Evolutionary conservation across 2,113 vertebrate genomes (phyloP).

Genomic region (Vidua macroura): DNA sequence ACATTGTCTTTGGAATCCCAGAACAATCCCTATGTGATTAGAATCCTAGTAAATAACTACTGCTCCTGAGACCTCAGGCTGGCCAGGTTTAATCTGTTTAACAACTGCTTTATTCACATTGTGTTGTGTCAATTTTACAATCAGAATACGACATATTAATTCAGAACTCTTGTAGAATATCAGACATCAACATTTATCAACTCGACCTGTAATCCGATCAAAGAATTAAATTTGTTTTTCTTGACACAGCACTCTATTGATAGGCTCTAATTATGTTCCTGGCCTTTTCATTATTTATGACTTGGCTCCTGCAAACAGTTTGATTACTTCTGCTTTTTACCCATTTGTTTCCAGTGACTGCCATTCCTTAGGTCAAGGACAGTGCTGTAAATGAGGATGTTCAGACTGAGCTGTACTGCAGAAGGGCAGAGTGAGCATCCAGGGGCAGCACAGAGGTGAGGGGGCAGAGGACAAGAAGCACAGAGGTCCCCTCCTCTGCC

Average conservation of each 20-base stretch:
- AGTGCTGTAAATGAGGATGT: neutral
- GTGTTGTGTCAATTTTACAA: neutral
- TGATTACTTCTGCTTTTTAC: constrained; percentile 7
- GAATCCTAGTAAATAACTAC: neutral
- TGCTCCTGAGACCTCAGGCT: neutral
- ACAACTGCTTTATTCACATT: neutral
- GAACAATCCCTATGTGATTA: neutral
- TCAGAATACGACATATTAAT: neutral
- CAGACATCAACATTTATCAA: neutral
- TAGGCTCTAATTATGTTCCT: constrained; percentile 30
- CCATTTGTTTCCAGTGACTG: constrained; percentile 34
- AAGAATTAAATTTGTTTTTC: neutral
- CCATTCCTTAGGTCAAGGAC: neutral
- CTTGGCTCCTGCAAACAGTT: neutral
- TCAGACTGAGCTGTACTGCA: neutral
- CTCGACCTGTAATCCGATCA: neutral
- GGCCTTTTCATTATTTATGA: constrained; percentile 12
- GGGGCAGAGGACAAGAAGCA: neutral
- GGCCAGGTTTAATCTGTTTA: neutral
- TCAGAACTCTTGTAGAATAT: neutral
- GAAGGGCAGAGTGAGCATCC: neutral
- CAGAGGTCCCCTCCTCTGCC: neutral
- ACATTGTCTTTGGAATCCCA: neutral
- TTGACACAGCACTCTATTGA: constrained; percentile 11
- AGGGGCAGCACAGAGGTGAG: neutral